phyloP scores from a whole-genome alignment of 2,888 invertebrate species.

The Dendrolimus houi region DNA sequence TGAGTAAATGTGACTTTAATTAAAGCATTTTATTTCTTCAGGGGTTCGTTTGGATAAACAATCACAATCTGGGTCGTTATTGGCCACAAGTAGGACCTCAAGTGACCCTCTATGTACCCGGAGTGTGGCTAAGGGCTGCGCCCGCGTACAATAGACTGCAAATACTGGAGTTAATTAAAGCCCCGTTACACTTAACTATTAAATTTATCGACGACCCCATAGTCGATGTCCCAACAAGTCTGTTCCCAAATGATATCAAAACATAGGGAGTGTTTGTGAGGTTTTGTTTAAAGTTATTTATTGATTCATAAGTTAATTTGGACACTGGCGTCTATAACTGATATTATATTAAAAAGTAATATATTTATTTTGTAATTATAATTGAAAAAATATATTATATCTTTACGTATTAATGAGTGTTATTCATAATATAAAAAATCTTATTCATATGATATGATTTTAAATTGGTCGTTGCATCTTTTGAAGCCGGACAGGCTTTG shows the following conservation, averaged over 20 bases:
- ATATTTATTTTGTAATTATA: background rate
- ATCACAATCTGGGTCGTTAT: constrained; percentile 85
- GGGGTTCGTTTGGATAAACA: constrained; percentile 84
- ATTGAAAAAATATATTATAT: background rate
- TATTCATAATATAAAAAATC: no score
- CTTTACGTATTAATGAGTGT: background rate
- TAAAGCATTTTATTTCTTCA: constrained; percentile 9
- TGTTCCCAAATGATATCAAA: background rate
- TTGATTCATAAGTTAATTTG: background rate
- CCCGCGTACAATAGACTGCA: background rate
- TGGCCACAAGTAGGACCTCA: constrained; percentile 84
- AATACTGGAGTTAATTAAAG: background rate
- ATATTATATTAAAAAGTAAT: background rate
- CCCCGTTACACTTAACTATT: background rate
- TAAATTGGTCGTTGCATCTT: no score
- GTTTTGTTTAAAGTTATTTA: no score
- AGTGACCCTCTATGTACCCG: constrained; percentile 83
- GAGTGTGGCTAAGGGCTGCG: constrained; percentile 65
- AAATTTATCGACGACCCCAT: constrained; percentile 1
- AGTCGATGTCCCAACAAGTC: background rate
- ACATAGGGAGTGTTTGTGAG: no score
- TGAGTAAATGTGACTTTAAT: no score
- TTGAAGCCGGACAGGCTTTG: no score
- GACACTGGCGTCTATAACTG: background rate
- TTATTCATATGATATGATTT: no score